phyloP scores from a whole-genome alignment of 2,797 vertebrate species.

The Monodelphis domestica region DNA sequence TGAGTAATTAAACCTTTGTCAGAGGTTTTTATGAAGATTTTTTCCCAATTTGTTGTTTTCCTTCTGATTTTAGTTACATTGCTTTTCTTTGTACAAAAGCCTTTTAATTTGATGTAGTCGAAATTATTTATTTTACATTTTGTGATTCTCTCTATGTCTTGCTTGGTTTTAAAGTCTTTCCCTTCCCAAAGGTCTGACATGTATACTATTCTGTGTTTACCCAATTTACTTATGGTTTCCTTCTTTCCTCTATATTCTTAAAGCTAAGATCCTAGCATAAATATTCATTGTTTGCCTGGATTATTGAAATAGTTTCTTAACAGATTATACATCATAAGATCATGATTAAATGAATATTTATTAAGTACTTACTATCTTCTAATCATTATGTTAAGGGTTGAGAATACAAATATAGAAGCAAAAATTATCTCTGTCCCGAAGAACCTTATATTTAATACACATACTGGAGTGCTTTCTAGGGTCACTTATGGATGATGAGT shows the following conservation, averaged over 20 bases:
- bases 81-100: no score
- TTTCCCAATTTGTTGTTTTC: no score
- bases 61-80: no score
- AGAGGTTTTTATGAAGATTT: no score
- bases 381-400: neutral
- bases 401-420: neutral
- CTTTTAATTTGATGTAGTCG: no score
- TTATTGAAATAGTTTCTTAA: neutral
- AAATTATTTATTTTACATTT: no score
- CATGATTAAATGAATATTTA: neutral
- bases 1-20: no score
- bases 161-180: no score
- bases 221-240: no score
- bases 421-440: neutral
- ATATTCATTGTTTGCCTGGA: neutral
- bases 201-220: no score
- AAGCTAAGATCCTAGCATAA: neutral
- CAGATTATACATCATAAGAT: neutral
- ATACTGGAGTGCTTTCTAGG: neutral
- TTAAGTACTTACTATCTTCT: neutral
- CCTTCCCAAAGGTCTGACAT: no score
- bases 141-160: no score
- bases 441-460: neutral
- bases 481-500: neutral
- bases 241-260: neutral